A percentile compares a stretch with the other conserved stretches of the same genome.
phyloP scores from a whole-genome alignment of 2,888 invertebrate genomes.

The Autographa pulchrina region DNA sequence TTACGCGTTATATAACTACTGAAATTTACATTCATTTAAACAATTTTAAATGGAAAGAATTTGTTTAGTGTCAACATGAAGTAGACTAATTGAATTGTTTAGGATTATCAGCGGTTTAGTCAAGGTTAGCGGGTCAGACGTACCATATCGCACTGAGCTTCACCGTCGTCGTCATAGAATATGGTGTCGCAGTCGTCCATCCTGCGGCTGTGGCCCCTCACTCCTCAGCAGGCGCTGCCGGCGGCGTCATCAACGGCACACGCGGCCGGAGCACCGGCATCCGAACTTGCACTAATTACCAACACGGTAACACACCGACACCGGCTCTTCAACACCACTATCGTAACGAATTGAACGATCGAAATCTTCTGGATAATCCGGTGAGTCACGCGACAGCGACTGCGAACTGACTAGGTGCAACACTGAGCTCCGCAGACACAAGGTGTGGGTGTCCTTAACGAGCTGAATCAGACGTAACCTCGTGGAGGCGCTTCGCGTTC shows the following conservation, averaged over 20 bases:
- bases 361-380: conserved; percentile 81
- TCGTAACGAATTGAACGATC: conserved; percentile 72
- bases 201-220: conserved; percentile 78
- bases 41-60: conserved; percentile 33
- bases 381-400: conserved; percentile 83
- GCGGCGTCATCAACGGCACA: conserved; percentile 85
- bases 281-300: conserved; percentile 73
- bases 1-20: conserved; percentile 66
- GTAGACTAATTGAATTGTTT: conserved; percentile 57
- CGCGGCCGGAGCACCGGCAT: conserved; percentile 88
- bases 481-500: conserved; percentile 69
- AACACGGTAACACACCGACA: conserved; percentile 68
- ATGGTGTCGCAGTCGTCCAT: conserved; percentile 88
- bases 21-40: conserved; percentile 28
- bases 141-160: conserved; percentile 88
- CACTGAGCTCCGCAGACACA: conserved; percentile 67
- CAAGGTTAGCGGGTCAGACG: conserved; percentile 67
- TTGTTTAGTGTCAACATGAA: conserved; percentile 35
- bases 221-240: conserved; percentile 75
- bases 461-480: conserved; percentile 74
- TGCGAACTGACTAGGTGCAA: conserved; percentile 72
- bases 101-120: conserved; percentile 55
- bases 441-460: conserved; percentile 87
- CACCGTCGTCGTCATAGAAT: conserved; percentile 89
- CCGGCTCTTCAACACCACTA: conserved; percentile 68